phyloP scores from a whole-genome alignment of 2,113 vertebrate genomes.

The Syngnathus scovelli region DNA sequence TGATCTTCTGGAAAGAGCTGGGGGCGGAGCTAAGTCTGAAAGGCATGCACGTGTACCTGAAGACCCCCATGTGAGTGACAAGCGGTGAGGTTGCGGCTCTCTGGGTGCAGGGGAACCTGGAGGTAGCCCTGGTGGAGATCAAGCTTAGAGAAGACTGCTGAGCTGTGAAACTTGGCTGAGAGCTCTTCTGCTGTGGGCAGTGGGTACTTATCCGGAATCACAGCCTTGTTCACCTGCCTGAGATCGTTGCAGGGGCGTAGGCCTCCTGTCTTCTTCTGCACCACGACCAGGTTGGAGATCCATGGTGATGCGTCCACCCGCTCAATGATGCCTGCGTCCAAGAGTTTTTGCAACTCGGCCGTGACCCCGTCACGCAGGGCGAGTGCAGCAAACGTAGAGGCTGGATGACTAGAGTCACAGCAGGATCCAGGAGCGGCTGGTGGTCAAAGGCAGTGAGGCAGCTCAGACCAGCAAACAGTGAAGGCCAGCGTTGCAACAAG shows the following conservation, averaged over 20 bases:
- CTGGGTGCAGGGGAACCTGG: constrained; percentile 16
- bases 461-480: neutral
- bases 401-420: neutral
- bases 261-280: neutral
- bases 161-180: constrained; percentile 8
- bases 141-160: constrained; percentile 15
- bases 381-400: neutral
- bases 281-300: neutral
- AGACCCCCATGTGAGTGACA: constrained; percentile 8
- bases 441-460: neutral
- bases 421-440: neutral
- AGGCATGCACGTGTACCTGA: neutral
- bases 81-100: constrained; percentile 13
- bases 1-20: neutral
- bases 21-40: neutral
- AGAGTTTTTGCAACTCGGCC: neutral
- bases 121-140: constrained; percentile 23
- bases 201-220: neutral
- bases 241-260: neutral
- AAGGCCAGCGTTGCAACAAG: neutral
- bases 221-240: neutral
- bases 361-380: neutral
- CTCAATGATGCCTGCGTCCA: neutral
- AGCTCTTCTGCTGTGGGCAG: neutral
- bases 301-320: neutral